Percentiles rank a stretch among this genome's conserved stretches.
Conservation (phyloP, 2,113 vertebrate genomes). For the Dasyornis broadbenti region DNA sequence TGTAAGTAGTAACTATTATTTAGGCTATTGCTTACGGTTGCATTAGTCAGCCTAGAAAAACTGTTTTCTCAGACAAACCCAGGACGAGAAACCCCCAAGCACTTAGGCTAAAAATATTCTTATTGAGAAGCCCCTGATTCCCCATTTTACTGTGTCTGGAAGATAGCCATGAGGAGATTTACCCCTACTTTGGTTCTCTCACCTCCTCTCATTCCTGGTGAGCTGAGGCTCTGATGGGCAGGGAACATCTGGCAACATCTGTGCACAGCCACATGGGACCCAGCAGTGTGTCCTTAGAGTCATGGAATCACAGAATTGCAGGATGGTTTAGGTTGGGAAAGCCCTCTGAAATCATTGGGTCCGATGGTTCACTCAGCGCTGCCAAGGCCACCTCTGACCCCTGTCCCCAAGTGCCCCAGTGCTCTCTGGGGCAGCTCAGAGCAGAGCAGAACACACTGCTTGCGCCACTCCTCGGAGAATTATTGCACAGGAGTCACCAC, state of each 20-base stretch:
- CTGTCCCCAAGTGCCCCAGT: neutral
- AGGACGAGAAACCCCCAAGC: neutral
- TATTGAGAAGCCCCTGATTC: neutral
- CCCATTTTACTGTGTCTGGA: neutral
- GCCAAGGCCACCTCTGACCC: neutral
- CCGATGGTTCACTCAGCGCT: rapidly evolving
- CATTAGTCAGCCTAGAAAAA: neutral
- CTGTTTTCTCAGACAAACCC: neutral
- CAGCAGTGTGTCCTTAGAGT: neutral
- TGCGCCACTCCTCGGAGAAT: neutral
- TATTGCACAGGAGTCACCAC: neutral
- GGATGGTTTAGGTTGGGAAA: neutral
- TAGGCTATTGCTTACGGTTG: neutral
- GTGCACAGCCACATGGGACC: rapidly evolving
- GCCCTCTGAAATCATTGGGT: neutral
- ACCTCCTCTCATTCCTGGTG: neutral
- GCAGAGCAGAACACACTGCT: neutral
- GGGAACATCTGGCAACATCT: neutral
- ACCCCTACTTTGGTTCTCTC: neutral
- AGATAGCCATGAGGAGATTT: neutral
- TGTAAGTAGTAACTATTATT: neutral
- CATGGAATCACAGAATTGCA: rapidly evolving
- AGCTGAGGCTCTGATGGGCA: neutral
- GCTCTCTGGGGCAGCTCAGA: neutral
- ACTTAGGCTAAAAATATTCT: neutral